Evolutionary conservation across 1,140 invertebrate genomes (phyloP).

Genomic region (Sinella curviseta): DNA sequence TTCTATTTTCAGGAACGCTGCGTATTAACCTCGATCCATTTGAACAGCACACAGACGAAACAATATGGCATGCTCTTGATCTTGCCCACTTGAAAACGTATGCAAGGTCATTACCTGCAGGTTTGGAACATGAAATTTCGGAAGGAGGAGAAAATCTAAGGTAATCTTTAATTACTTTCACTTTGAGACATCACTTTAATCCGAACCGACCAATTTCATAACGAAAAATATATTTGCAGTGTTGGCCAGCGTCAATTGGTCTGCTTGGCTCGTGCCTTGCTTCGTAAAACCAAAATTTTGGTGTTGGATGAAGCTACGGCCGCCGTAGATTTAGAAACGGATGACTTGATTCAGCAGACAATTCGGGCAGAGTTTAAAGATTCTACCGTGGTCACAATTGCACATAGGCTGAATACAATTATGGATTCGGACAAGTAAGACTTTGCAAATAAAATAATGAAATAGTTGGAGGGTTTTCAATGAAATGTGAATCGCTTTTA

Average conservation of each 20-base stretch:
- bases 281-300: slow-evolving; percentile 85
- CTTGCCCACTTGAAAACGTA: slow-evolving; percentile 58
- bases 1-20: slow-evolving; percentile 58
- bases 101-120: slow-evolving; percentile 53
- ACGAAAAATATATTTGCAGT: slow-evolving; percentile 54
- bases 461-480: no score
- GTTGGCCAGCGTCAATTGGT: slow-evolving; percentile 88
- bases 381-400: slow-evolving; percentile 90
- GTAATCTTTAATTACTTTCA: no score
- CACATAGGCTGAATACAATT: slow-evolving; percentile 90
- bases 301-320: slow-evolving; percentile 91
- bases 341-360: slow-evolving; percentile 81
- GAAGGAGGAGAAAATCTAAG: slow-evolving; percentile 61
- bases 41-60: slow-evolving; percentile 54
- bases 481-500: neutral
- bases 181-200: neutral
- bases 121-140: slow-evolving; percentile 56
- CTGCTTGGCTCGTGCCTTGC: slow-evolving; percentile 80
- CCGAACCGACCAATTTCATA: neutral
- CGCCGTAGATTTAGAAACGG: slow-evolving; percentile 87
- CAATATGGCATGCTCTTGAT: slow-evolving; percentile 58
- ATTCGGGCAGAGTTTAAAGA: slow-evolving; percentile 77
- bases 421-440: slow-evolving; percentile 77
- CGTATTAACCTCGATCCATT: slow-evolving; percentile 59
- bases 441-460: slow-evolving; percentile 3